Evolutionary conservation across 2,797 vertebrate species (phyloP).

Genomic region (Sarcophilus harrisii): DNA sequence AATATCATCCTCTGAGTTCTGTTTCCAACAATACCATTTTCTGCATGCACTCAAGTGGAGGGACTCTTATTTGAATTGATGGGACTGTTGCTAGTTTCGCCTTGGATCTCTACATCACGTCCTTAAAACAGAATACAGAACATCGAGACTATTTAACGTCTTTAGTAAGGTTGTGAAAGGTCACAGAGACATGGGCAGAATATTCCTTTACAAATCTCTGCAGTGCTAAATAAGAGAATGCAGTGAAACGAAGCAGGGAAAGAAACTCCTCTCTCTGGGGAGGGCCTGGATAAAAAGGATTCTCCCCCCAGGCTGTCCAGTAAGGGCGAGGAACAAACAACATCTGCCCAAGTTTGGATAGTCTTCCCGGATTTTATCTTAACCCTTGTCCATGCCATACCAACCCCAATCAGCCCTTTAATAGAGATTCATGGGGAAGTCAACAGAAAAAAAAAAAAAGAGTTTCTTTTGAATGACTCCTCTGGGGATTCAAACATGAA

Average conservation of each 20-base stretch:
- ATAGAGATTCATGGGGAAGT: not conserved
- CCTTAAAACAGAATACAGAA: not conserved
- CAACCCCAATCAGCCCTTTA: not conserved
- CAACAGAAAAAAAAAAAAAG: not conserved
- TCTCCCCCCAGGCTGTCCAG: not conserved
- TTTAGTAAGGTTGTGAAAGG: slow-evolving; percentile 34
- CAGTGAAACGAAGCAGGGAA: not conserved
- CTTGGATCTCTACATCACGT: not conserved
- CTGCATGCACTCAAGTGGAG: not conserved
- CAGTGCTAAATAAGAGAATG: not conserved
- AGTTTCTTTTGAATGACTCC: not conserved
- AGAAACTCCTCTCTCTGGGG: not conserved
- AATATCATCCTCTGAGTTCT: not conserved
- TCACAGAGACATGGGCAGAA: not conserved
- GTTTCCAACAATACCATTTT: slow-evolving; percentile 19
- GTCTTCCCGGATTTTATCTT: not conserved
- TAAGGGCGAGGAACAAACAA: not conserved
- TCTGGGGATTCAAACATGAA: not conserved
- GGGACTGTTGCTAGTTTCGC: not conserved
- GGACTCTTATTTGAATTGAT: not conserved
- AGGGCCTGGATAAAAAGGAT: not conserved
- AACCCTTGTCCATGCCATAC: not conserved
- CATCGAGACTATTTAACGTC: not conserved
- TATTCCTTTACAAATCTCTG: not conserved
- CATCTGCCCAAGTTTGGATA: not conserved